Evolutionary conservation across 2,797 vertebrate genomes (phyloP).

Genomic region (Cuniculus paca): DNA sequence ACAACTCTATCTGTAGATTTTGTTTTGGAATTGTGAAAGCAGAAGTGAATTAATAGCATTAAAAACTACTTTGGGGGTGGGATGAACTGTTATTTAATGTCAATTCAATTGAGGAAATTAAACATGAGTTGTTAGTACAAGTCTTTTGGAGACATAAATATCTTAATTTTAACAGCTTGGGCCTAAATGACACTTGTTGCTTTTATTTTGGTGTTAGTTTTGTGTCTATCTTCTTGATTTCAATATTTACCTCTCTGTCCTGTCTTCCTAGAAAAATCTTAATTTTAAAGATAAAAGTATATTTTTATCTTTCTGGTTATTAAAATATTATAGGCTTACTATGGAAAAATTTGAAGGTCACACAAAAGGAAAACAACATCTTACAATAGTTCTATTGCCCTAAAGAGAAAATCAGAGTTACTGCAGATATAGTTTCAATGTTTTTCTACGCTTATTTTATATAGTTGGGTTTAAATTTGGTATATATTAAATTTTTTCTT

Average conservation of each 20-base stretch:
- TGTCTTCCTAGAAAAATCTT: conserved; percentile 40
- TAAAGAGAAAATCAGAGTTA: conserved; percentile 41
- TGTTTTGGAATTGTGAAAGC: conserved; percentile 61
- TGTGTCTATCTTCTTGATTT: conserved; percentile 46
- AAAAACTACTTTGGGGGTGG: conserved; percentile 13
- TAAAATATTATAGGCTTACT: conserved; percentile 52
- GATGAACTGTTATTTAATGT: conserved; percentile 48
- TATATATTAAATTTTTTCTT: conserved; percentile 38
- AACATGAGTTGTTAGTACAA: conserved; percentile 33
- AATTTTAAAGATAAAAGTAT: conserved; percentile 60
- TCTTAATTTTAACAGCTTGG: conserved; percentile 63
- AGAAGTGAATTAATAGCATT: conserved; percentile 55
- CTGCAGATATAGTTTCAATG: not conserved
- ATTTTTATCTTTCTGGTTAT: conserved; percentile 54
- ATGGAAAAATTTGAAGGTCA: conserved; percentile 24
- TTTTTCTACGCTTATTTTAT: conserved; percentile 31
- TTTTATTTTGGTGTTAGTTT: conserved; percentile 50
- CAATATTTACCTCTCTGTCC: conserved; percentile 21
- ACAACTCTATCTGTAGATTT: conserved; percentile 53
- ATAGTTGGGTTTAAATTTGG: not conserved
- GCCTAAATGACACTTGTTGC: conserved; percentile 14
- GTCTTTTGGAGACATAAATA: conserved; percentile 58
- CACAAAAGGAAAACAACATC: not conserved
- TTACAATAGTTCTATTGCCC: conserved; percentile 23
- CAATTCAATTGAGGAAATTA: conserved; percentile 69